Evolutionary conservation across 64 coral and sea anemone genomes (phyloP).

Genomic region (Astreopora myriophthalma): DNA sequence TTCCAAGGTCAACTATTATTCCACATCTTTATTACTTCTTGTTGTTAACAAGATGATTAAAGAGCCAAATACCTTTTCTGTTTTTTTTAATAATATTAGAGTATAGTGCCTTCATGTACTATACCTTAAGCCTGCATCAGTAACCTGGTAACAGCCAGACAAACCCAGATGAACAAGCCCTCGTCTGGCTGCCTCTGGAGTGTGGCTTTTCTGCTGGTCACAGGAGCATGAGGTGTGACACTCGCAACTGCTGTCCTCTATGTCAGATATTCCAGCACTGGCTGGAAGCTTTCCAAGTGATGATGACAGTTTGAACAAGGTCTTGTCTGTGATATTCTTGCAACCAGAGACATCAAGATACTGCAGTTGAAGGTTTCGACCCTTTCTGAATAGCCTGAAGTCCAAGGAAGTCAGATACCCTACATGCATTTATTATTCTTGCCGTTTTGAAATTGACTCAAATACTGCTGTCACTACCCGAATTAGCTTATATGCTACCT

Average conservation of each 20-base stretch:
- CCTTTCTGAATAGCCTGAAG: conserved; percentile 80
- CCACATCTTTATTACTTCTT: too few species aligned
- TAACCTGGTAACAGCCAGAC: conserved; percentile 96
- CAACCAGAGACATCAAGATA: conserved; percentile 94
- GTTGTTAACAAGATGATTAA: too few species aligned
- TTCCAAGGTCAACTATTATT: too few species aligned
- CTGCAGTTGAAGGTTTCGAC: conserved; percentile 62
- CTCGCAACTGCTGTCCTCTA: conserved; percentile 75
- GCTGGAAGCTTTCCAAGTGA: conserved; percentile 65
- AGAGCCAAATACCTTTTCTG: too few species aligned
- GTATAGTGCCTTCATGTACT: background rate
- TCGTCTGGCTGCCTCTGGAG: conserved; percentile 1
- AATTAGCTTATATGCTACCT: too few species aligned
- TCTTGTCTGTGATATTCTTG: conserved; percentile 91
- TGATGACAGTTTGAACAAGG: conserved; percentile 75
- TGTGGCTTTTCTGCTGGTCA: background rate
- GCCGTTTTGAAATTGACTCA: too few species aligned
- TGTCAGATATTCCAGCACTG: conserved; percentile 54
- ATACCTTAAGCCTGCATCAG: conserved; percentile 89
- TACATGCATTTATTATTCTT: too few species aligned
- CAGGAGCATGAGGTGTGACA: conserved; percentile 62
- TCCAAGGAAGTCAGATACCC: background rate
- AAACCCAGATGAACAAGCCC: conserved; percentile 81
- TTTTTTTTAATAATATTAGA: too few species aligned
- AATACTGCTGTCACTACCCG: too few species aligned